Percentiles rank a stretch among this genome's conserved stretches.
These are phyloP conservation scores for Macquaria ambigua DNA, from an alignment of 2,113 vertebrate species.

Conservation along the genomic window DNA sequence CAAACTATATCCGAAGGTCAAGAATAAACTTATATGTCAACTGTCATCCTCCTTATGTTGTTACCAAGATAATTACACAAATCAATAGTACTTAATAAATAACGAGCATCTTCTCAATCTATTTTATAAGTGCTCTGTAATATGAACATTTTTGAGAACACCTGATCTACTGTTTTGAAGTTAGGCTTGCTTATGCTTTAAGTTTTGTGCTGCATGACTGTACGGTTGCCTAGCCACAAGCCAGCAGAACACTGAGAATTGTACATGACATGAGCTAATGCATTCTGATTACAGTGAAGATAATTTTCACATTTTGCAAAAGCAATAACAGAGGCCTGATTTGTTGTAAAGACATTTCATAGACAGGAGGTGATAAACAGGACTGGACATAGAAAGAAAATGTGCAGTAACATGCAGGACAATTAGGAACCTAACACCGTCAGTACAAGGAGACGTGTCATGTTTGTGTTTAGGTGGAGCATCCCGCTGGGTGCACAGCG, in stretches of 20 bases:
- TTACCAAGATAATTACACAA: neutral
- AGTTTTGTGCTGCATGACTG: constrained; percentile 49
- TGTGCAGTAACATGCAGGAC: neutral
- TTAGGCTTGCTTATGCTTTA: constrained; percentile 36
- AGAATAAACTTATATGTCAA: neutral
- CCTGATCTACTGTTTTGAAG: neutral
- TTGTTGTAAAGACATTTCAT: neutral
- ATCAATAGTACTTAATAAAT: neutral
- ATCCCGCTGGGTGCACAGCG: constrained; percentile 51
- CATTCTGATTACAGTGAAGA: neutral
- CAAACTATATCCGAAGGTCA: neutral
- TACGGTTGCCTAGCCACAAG: neutral
- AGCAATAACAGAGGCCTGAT: neutral
- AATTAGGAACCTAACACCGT: neutral
- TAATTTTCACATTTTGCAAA: neutral
- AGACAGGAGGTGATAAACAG: neutral
- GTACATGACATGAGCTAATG: neutral
- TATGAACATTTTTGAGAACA: constrained; percentile 24
- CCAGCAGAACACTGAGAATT: neutral
- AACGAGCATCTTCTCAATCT: neutral
- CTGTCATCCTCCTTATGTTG: neutral
- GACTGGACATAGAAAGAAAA: neutral
- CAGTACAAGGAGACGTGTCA: neutral
- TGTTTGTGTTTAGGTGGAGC: constrained; percentile 73
- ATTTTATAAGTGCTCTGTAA: neutral